phyloP scores from a whole-genome alignment of 2,113 vertebrate species.

The Zingel zingel region DNA sequence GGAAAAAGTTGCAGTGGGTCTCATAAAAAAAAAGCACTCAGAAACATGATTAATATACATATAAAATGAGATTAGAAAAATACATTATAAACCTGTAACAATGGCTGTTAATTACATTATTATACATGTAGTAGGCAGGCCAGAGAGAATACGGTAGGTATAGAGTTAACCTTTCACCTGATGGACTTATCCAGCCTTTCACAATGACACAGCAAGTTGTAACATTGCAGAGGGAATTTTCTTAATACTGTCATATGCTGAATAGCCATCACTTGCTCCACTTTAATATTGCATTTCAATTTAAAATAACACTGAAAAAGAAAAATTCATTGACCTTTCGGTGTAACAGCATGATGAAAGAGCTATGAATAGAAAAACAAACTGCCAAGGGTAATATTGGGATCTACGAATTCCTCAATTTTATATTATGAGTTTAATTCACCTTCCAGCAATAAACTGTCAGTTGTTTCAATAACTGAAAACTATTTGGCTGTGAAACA shows the following conservation, averaged over 20 bases:
- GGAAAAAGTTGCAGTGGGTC: conserved; percentile 73
- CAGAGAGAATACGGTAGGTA: conserved; percentile 83
- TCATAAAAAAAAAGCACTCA: conserved; percentile 80
- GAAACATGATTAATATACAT: conserved; percentile 89
- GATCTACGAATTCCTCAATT: conserved; percentile 49
- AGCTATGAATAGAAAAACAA: conserved; percentile 67
- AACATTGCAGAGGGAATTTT: conserved; percentile 85
- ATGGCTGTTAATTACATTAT: conserved; percentile 92
- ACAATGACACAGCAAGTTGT: conserved; percentile 83
- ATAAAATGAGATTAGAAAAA: conserved; percentile 93
- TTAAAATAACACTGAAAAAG: conserved; percentile 84
- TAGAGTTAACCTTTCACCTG: conserved; percentile 83
- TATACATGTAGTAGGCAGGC: conserved; percentile 89
- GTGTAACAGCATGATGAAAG: conserved; percentile 82
- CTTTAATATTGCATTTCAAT: conserved; percentile 89
- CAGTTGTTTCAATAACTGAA: conserved; percentile 73
- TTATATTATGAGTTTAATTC: conserved; percentile 33
- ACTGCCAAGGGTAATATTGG: conserved; percentile 64
- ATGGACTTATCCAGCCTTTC: conserved; percentile 83
- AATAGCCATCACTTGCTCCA: conserved; percentile 79
- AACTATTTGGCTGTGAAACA: conserved; percentile 56
- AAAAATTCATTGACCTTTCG: conserved; percentile 81
- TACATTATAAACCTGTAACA: conserved; percentile 93
- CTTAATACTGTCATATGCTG: conserved; percentile 88
- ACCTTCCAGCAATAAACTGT: conserved; percentile 54